These are phyloP conservation scores for Myotis daubentonii DNA, from an alignment of 2,797 vertebrate genomes.

Conservation along the genomic window DNA sequence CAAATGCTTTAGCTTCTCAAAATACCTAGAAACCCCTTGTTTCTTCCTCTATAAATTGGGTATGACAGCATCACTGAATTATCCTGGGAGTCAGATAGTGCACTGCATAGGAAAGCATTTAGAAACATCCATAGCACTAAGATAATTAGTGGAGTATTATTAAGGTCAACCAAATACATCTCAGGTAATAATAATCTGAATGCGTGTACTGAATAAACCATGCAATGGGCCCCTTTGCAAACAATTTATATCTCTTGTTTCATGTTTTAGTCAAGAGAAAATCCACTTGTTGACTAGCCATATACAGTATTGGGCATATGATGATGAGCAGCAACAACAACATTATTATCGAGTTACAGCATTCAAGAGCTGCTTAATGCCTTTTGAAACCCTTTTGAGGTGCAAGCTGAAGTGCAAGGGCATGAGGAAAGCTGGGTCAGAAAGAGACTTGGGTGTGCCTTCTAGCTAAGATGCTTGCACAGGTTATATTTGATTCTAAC, in stretches of 20 bases:
- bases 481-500: background rate
- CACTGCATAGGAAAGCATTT: background rate
- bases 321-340: background rate
- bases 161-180: background rate
- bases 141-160: background rate
- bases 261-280: constrained; percentile 49
- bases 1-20: constrained; percentile 19
- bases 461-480: background rate
- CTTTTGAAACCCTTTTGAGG: background rate
- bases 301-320: background rate
- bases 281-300: background rate
- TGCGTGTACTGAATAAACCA: background rate
- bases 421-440: background rate
- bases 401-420: background rate
- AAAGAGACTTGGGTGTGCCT: background rate
- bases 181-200: constrained; percentile 7
- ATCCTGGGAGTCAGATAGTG: constrained; percentile 11
- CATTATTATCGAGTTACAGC: background rate
- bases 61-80: constrained; percentile 31
- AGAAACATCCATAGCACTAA: background rate
- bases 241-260: background rate
- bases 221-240: background rate
- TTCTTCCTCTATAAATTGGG: constrained; percentile 1
- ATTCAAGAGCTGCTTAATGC: background rate
- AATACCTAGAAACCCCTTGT: constrained; percentile 43